Evolutionary conservation across 2,888 invertebrate species (phyloP), one percentile per base, ranked within the genome.

Genomic region (Oxyscelio sp.): DNA sequence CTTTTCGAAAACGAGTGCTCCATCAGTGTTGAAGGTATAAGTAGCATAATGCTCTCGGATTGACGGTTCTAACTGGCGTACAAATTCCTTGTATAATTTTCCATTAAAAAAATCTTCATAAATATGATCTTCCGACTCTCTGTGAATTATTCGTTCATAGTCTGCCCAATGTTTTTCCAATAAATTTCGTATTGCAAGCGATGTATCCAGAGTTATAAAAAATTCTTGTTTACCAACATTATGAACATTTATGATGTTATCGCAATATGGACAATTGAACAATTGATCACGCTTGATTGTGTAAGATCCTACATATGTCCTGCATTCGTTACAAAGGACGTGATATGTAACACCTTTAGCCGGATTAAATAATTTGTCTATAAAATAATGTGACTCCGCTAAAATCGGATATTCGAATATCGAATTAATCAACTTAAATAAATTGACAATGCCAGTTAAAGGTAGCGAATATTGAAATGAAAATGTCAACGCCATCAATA

Each of bases 351-450:
- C 61, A 15, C 19, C 56, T 54, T 79, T 38, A 11, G 19, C 6
- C 8, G 68, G 52, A 63, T 79, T 65, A 40, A 52, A 83, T n/a
- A 83, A 27, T 74, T 79, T 63, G 19, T 79, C 75, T 1, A 82
- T 56, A 11, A 48, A 13, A n/a, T 82, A 75, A 21, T 70, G 68
- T 1, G 63, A 40, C n/a, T 75, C 63, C 1, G 63, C 75, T 22
- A 54, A 34, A 5, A 82, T 22, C 3, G 48, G 21, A 2, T 1
- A 13, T 34, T 59, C 24, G 15, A 82, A 59, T 61, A 75, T 75
- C 13, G 11, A 31, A 24, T 75, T 82, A 0, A 81, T 19, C 45
- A 81, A 19, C 21, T 59, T 59, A 24, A 63, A 50, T 27, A 81
- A 59, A 81, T 82, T 61, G 6, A 68, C 40, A 3, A 59, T 24